Evolutionary conservation across 2,888 invertebrate genomes (phyloP).

Genomic region (Aporophyla nigra): DNA sequence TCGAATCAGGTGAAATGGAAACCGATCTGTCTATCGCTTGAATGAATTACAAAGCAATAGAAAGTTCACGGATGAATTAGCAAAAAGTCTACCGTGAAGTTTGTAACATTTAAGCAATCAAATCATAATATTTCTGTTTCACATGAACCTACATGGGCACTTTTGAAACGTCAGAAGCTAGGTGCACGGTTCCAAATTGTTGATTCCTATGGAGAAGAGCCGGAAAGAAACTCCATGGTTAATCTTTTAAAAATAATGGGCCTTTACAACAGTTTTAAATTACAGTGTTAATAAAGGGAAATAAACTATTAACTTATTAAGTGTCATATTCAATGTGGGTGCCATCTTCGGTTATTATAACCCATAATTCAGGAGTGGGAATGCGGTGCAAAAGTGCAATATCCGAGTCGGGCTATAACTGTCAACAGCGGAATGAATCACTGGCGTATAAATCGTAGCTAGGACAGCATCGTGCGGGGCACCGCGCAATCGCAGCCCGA

Average conservation of each 20-base stretch:
- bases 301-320: slow-evolving; percentile 38
- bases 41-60: slow-evolving; percentile 69
- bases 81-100: slow-evolving; percentile 62
- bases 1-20: slow-evolving; percentile 66
- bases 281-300: too few relatives aligned
- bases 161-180: too few relatives aligned
- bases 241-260: too few relatives aligned
- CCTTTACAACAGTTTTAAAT: too few relatives aligned
- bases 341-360: slow-evolving; percentile 82
- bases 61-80: slow-evolving; percentile 76
- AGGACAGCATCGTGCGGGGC: slow-evolving; percentile 81
- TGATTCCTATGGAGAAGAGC: too few relatives aligned
- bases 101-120: slow-evolving; percentile 43
- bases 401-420: slow-evolving; percentile 87
- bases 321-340: slow-evolving; percentile 65
- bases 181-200: too few relatives aligned
- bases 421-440: slow-evolving; percentile 89
- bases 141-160: too few relatives aligned
- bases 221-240: too few relatives aligned
- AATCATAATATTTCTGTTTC: too few relatives aligned
- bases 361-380: slow-evolving; percentile 84
- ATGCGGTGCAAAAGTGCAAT: slow-evolving; percentile 88
- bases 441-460: slow-evolving; percentile 84
- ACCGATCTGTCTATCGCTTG: slow-evolving; percentile 44
- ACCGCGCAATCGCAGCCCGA: slow-evolving; percentile 80